Evolutionary conservation across 2,888 invertebrate genomes (phyloP).

Genomic region (Drosophila differens): DNA sequence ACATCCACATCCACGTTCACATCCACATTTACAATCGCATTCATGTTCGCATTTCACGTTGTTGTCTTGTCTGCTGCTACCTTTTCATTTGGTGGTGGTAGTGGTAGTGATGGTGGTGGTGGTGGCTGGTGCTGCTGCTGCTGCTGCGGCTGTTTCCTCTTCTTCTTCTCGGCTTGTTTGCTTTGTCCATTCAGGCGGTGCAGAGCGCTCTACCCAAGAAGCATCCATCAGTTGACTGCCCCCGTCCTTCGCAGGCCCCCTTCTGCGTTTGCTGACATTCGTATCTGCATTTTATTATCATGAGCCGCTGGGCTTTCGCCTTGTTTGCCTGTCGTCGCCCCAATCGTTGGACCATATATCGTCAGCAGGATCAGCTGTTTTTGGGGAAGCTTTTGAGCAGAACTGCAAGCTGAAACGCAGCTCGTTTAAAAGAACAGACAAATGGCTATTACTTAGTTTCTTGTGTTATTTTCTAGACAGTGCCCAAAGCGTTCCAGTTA

Average conservation of each 20-base stretch:
- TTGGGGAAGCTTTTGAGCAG: neutral
- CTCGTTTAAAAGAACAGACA: neutral
- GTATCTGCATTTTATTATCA: conserved; percentile 67
- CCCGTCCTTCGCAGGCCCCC: neutral
- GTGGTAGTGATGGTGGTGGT: conserved; percentile 6
- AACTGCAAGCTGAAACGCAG: conserved; percentile 16
- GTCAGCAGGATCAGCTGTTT: conserved; percentile 30
- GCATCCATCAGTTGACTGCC: conserved; percentile 48
- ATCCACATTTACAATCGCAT: conserved; percentile 20
- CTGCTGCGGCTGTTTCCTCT: conserved; percentile 22
- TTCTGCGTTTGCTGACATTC: conserved; percentile 30
- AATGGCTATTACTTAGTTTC: conserved; percentile 3
- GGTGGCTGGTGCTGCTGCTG: conserved; percentile 11
- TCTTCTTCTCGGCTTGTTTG: conserved; percentile 29
- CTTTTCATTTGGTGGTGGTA: conserved; percentile 32
- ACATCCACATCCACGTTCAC: conserved; percentile 17
- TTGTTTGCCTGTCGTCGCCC: conserved; percentile 31
- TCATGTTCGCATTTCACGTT: conserved; percentile 31
- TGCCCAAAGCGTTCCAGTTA: neutral
- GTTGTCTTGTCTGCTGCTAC: conserved; percentile 36
- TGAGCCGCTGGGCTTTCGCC: conserved; percentile 61
- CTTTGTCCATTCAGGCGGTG: conserved; percentile 50
- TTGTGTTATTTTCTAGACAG: neutral
- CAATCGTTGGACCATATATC: conserved; percentile 17
- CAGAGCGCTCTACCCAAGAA: conserved; percentile 17